Conservation (phyloP, 2,113 vertebrate genomes). For the Mobula hypostoma region DNA sequence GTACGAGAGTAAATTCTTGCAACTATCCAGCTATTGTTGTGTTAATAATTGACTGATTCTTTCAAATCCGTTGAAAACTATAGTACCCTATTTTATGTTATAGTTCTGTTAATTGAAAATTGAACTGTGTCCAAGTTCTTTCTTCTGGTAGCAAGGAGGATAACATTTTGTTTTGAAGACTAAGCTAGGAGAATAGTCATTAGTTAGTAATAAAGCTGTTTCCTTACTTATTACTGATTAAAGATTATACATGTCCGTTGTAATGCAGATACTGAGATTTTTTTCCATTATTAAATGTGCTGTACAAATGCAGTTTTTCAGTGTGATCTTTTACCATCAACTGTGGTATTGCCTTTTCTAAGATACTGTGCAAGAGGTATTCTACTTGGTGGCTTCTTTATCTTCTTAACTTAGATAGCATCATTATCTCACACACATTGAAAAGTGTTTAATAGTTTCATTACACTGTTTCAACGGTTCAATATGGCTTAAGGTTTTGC, state of each 20-base stretch:
- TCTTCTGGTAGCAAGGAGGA: neutral
- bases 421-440: neutral
- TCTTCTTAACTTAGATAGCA: neutral
- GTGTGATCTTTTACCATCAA: neutral
- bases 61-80: neutral
- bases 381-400: neutral
- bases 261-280: neutral
- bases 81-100: neutral
- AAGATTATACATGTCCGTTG: neutral
- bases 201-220: neutral
- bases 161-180: neutral
- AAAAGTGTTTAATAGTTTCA: neutral
- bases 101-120: neutral
- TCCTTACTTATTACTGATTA: neutral
- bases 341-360: neutral
- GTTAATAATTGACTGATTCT: neutral
- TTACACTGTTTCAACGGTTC: neutral
- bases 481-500: neutral
- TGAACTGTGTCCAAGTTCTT: neutral
- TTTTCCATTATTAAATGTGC: neutral
- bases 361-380: neutral
- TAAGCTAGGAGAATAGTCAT: neutral
- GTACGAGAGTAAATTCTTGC: neutral
- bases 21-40: neutral
- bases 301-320: neutral